Percentiles rank a stretch among this genome's conserved stretches.
These are phyloP conservation scores for Colostygia pectinataria DNA, from an alignment of 2,888 invertebrate genomes.

Conservation along the genomic window DNA sequence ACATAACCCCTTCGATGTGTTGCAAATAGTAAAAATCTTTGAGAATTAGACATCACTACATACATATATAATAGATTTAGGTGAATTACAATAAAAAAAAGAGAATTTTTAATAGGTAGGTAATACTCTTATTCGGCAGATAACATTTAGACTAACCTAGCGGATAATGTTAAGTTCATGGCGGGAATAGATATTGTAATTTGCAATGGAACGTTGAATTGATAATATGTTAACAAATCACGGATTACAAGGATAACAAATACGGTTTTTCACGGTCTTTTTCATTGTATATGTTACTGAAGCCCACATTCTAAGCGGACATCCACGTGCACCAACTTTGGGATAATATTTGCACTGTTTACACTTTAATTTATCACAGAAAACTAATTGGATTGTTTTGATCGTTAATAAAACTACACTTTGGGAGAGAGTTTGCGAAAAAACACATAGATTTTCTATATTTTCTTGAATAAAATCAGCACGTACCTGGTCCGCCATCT, in stretches of 20 bases:
- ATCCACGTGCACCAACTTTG: conserved; percentile 62
- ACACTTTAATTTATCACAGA: conserved; percentile 35
- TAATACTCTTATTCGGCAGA: no score
- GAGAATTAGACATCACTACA: neutral
- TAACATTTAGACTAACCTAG: conserved; percentile 22
- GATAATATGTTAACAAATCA: neutral
- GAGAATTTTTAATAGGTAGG: no score
- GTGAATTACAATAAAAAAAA: no score
- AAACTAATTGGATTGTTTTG: conserved; percentile 19
- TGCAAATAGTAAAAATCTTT: neutral
- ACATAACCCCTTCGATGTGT: conserved; percentile 12
- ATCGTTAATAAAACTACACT: conserved; percentile 23
- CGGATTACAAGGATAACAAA: neutral
- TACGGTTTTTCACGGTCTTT: conserved; percentile 1
- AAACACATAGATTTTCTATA: conserved; percentile 33
- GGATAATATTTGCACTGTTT: conserved; percentile 50
- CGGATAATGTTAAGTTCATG: neutral
- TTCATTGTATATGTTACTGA: conserved; percentile 14
- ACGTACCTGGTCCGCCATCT: conserved; percentile 93
- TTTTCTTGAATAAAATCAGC: conserved; percentile 52
- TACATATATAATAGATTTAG: no score
- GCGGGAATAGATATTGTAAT: neutral
- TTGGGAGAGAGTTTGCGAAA: conserved; percentile 18
- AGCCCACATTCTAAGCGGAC: conserved; percentile 28
- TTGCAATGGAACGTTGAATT: neutral